Percentiles rank a stretch among this genome's conserved stretches.
phyloP scores from a whole-genome alignment of 2,888 invertebrate species.

The Caenorhabditis becei region DNA sequence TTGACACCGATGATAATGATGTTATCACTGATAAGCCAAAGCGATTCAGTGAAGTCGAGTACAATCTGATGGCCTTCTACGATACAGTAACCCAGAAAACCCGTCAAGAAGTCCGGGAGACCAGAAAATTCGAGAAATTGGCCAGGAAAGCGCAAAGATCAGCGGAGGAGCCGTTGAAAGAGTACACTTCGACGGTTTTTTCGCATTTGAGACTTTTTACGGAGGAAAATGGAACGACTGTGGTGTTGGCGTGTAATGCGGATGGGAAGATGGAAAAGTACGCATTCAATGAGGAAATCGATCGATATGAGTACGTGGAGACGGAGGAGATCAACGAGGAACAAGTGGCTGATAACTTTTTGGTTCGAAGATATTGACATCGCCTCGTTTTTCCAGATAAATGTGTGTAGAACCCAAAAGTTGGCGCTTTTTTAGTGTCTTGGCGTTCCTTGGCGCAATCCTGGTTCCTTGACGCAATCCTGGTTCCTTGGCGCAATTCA shows the following conservation, averaged over 20 bases:
- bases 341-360: too few species aligned
- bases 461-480: too few species aligned
- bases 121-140: neutral
- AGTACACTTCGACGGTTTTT: constrained; percentile 4
- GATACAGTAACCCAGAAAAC: constrained; percentile 5
- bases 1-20: neutral
- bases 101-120: neutral
- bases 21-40: neutral
- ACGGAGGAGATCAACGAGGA: constrained; percentile 1
- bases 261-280: constrained; percentile 21
- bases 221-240: neutral
- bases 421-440: too few species aligned
- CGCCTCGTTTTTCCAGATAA: too few species aligned
- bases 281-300: constrained; percentile 11
- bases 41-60: neutral
- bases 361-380: too few species aligned
- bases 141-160: neutral
- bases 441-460: too few species aligned
- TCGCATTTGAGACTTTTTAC: constrained; percentile 11
- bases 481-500: too few species aligned
- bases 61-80: constrained; percentile 23
- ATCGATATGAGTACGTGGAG: constrained; percentile 16
- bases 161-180: neutral
- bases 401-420: too few species aligned
- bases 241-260: constrained; percentile 14